phyloP scores from a whole-genome alignment of 37 sponge, comb jelly and placozoan species.

The Tethya wilhelma region DNA sequence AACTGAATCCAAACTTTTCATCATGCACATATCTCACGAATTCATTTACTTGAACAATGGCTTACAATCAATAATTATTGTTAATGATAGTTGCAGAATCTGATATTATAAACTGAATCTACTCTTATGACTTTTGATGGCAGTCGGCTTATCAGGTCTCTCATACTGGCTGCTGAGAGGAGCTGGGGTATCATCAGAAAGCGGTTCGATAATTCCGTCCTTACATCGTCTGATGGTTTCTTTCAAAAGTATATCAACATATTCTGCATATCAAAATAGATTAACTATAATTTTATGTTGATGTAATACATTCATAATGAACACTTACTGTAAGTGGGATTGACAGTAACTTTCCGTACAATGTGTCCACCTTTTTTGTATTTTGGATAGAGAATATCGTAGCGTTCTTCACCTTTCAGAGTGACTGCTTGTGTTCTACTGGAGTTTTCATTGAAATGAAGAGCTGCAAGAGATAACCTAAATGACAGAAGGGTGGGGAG shows the following conservation, averaged over 20 bases:
- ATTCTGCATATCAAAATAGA: slow-evolving; percentile 12
- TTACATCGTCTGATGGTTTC: slow-evolving; percentile 13
- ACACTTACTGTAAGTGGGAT: too few relatives aligned
- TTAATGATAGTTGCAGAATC: neutral
- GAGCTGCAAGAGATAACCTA: slow-evolving; percentile 25
- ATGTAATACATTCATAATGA: too few relatives aligned
- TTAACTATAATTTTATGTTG: slow-evolving; percentile 6
- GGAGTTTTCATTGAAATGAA: slow-evolving; percentile 42
- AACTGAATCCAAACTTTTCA: neutral
- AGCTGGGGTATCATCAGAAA: neutral
- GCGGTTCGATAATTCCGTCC: neutral
- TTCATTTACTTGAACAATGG: neutral
- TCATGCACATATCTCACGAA: too few relatives aligned
- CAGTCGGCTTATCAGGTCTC: slow-evolving; percentile 32
- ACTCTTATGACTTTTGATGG: slow-evolving; percentile 22
- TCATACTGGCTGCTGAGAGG: slow-evolving; percentile 23
- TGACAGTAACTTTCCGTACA: slow-evolving; percentile 23
- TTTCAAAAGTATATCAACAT: slow-evolving; percentile 21
- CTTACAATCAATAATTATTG: neutral
- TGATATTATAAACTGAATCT: slow-evolving; percentile 3
- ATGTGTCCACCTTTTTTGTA: slow-evolving; percentile 33
- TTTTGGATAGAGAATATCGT: slow-evolving; percentile 12
- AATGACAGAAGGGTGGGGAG: neutral
- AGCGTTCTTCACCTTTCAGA: slow-evolving; percentile 6
- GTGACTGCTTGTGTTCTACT: slow-evolving; percentile 16